Percentiles rank a stretch among this genome's conserved stretches.
These are phyloP conservation scores for Cyclargus thomasi DNA, from an alignment of 1,140 invertebrate species.

Conservation along the genomic window DNA sequence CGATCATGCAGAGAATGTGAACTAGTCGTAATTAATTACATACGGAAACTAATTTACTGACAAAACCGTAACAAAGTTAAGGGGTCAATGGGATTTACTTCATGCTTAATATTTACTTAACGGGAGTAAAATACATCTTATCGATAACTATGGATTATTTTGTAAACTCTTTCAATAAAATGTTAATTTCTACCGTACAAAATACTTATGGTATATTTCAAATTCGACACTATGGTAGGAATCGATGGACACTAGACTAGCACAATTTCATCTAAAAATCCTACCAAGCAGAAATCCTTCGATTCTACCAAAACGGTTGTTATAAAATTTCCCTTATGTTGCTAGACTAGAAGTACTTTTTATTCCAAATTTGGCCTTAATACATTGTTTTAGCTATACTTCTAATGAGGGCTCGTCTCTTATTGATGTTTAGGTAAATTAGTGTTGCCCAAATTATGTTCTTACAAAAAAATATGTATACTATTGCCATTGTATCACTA, in stretches of 20 bases:
- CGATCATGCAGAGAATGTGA: slow-evolving; percentile 5
- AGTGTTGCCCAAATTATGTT: slow-evolving; percentile 31
- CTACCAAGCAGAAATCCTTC: slow-evolving; percentile 33
- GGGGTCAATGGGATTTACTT: slow-evolving; percentile 30
- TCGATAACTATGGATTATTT: slow-evolving; percentile 13
- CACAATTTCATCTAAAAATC: slow-evolving; percentile 32
- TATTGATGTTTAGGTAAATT: slow-evolving; percentile 27
- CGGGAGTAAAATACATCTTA: slow-evolving; percentile 18
- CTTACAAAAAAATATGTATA: neutral
- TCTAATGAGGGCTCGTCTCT: slow-evolving; percentile 32
- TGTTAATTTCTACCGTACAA: slow-evolving; percentile 22
- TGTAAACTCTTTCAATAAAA: slow-evolving; percentile 18
- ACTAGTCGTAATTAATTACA: slow-evolving; percentile 24
- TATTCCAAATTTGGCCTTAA: slow-evolving; percentile 22
- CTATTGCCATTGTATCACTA: too few relatives aligned
- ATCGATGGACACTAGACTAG: slow-evolving; percentile 27
- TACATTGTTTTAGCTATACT: slow-evolving; percentile 31
- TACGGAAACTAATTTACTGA: slow-evolving; percentile 29
- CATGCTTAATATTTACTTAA: slow-evolving; percentile 31
- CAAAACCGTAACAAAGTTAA: slow-evolving; percentile 29
- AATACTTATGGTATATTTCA: slow-evolving; percentile 22
- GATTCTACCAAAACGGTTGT: slow-evolving; percentile 29
- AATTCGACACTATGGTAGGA: slow-evolving; percentile 22
- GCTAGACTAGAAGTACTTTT: slow-evolving; percentile 30
- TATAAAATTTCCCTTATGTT: slow-evolving; percentile 30